Conservation (phyloP, 1,140 invertebrate genomes). For the Thereuonema tuberculata region DNA sequence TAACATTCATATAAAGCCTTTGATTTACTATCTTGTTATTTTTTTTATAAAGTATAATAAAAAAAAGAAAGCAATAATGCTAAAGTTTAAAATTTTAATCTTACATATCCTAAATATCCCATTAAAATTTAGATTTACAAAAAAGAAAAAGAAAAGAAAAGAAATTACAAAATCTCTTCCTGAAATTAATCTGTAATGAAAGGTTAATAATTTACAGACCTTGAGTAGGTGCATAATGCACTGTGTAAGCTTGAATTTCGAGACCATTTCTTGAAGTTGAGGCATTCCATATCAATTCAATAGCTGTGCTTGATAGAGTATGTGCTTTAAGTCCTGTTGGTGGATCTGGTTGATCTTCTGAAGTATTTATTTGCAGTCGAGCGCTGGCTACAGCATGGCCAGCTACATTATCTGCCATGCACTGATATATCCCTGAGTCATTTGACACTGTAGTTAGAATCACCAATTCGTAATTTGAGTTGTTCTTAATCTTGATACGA, state of each 20-base stretch:
- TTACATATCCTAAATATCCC: too few species aligned
- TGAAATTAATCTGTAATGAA: too few species aligned
- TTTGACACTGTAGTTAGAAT: conserved; percentile 48
- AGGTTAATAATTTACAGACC: too few species aligned
- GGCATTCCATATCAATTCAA: conserved; percentile 41
- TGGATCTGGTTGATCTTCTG: conserved; percentile 38
- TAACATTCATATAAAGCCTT: too few species aligned
- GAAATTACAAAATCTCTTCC: too few species aligned
- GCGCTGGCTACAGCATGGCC: conserved; percentile 47
- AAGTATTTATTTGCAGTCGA: conserved; percentile 39
- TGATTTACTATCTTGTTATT: too few species aligned
- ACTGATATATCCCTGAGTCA: conserved; percentile 62
- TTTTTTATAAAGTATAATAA: too few species aligned
- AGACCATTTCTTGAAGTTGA: conserved; percentile 21
- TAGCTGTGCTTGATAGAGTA: conserved; percentile 38
- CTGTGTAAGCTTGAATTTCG: conserved; percentile 42
- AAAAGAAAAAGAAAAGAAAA: too few species aligned
- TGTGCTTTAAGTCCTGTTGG: conserved; percentile 41
- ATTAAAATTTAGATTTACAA: too few species aligned
- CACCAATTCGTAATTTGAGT: conserved; percentile 37
- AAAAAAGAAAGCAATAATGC: too few species aligned
- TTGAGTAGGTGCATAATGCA: conserved; percentile 41
- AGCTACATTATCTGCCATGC: conserved; percentile 49
- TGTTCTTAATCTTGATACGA: conserved; percentile 36
- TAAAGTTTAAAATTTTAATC: too few species aligned